phyloP scores from a whole-genome alignment of 35 echinoderm and acorn worm species.

The Chiridota heheva region DNA sequence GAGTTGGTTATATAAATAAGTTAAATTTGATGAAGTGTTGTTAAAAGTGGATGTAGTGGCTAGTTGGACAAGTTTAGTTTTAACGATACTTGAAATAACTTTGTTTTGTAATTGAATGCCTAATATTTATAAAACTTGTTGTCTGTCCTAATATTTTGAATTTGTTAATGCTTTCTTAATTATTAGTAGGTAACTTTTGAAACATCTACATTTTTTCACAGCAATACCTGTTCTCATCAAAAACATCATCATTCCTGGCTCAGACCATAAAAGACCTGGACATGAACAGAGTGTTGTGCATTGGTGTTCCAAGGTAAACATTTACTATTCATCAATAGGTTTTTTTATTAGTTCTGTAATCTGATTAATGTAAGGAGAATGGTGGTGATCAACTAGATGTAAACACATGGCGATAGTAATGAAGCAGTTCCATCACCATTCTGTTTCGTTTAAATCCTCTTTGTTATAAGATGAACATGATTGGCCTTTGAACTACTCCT shows the following conservation, averaged over 20 bases:
- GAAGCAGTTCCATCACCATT: neutral
- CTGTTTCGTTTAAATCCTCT: neutral
- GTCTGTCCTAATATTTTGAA: neutral
- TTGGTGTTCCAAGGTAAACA: constrained; percentile 84
- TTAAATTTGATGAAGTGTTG: neutral
- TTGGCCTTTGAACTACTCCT: neutral
- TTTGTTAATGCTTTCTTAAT: neutral
- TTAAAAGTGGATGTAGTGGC: neutral
- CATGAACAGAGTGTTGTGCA: constrained; percentile 75
- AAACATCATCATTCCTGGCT: constrained; percentile 62
- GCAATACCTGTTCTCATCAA: constrained; percentile 90
- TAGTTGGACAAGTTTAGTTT: neutral
- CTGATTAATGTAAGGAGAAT: too few species aligned
- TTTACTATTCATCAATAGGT: neutral
- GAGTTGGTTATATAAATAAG: too few species aligned
- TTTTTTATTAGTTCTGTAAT: neutral
- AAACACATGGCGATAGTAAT: neutral
- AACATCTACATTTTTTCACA: constrained; percentile 41
- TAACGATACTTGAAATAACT: neutral
- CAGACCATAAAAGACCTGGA: constrained; percentile 56
- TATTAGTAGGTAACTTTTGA: neutral
- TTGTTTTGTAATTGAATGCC: neutral
- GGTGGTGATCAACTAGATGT: too few species aligned
- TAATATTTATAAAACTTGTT: neutral
- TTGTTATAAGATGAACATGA: neutral